Evolutionary conservation across 2,888 invertebrate species (phyloP).

Genomic region (Tinea pellionella): DNA sequence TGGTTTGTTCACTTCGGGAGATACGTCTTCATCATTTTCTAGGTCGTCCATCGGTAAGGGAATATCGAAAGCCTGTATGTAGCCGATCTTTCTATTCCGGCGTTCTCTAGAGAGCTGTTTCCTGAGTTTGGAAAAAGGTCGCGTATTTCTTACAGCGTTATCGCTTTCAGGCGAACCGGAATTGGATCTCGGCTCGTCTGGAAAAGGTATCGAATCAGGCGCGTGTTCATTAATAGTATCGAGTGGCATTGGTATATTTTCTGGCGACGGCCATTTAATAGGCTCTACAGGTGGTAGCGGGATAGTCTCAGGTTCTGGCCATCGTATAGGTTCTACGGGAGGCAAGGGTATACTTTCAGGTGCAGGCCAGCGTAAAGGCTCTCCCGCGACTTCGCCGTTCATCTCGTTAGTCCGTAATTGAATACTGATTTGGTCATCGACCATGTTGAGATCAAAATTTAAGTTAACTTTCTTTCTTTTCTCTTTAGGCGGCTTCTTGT

Average conservation of each 20-base stretch:
- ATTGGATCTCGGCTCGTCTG: constrained; percentile 34
- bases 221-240: constrained; percentile 28
- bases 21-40: not conserved
- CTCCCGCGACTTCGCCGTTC: constrained; percentile 51
- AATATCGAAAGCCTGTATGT: constrained; percentile 11
- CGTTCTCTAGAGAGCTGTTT: constrained; percentile 13
- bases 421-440: constrained; percentile 63
- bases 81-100: constrained; percentile 14
- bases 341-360: constrained; percentile 51
- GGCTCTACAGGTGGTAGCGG: constrained; percentile 39
- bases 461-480: constrained; percentile 66
- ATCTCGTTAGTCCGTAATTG: constrained; percentile 54
- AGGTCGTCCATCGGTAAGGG: constrained; percentile 16
- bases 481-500: constrained; percentile 66
- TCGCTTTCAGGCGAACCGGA: not conserved
- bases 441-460: constrained; percentile 65
- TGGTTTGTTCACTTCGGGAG: too few species aligned
- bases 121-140: constrained; percentile 18
- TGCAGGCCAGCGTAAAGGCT: constrained; percentile 35
- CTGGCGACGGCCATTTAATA: constrained; percentile 54
- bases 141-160: constrained; percentile 27
- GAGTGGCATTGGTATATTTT: constrained; percentile 49
- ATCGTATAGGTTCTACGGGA: constrained; percentile 41
- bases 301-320: constrained; percentile 42
- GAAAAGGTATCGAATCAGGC: constrained; percentile 51